These are phyloP conservation scores for Elymnias hypermnestra DNA, from an alignment of 1,140 invertebrate genomes.

Conservation along the genomic window DNA sequence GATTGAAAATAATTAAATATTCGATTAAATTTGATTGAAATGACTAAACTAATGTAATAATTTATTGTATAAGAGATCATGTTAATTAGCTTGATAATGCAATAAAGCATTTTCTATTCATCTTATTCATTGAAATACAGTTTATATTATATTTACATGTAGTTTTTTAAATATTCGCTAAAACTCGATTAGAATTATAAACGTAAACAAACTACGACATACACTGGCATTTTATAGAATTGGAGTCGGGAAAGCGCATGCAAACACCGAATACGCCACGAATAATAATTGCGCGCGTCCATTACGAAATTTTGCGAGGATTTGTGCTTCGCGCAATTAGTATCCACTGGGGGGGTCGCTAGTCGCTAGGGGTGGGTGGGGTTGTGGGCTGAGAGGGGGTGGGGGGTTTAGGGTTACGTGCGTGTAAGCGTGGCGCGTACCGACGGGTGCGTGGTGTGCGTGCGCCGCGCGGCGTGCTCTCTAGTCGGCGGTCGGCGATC, in stretches of 20 bases:
- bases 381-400: constrained; percentile 2
- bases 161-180: no score
- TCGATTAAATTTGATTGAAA: no score
- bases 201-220: constrained; percentile 12
- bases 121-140: no score
- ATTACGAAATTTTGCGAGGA: constrained; percentile 23
- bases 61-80: no score
- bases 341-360: constrained; percentile 46
- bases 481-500: constrained; percentile 51
- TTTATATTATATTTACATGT: no score
- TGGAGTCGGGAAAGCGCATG: constrained; percentile 30
- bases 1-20: no score
- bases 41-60: no score
- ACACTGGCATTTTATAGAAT: constrained; percentile 12
- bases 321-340: constrained; percentile 51
- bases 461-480: constrained; percentile 64
- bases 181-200: no score
- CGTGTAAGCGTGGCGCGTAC: constrained; percentile 53
- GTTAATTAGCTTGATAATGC: no score
- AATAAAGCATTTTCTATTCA: no score
- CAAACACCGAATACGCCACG: constrained; percentile 25
- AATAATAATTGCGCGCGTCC: constrained; percentile 34
- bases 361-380: constrained; percentile 15
- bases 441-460: constrained; percentile 50
- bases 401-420: constrained; percentile 31